A percentile compares a stretch with the other conserved stretches of the same genome.
Evolutionary conservation across 1,140 invertebrate genomes (phyloP).

Genomic region (Cyrtorhinus lividipennis): DNA sequence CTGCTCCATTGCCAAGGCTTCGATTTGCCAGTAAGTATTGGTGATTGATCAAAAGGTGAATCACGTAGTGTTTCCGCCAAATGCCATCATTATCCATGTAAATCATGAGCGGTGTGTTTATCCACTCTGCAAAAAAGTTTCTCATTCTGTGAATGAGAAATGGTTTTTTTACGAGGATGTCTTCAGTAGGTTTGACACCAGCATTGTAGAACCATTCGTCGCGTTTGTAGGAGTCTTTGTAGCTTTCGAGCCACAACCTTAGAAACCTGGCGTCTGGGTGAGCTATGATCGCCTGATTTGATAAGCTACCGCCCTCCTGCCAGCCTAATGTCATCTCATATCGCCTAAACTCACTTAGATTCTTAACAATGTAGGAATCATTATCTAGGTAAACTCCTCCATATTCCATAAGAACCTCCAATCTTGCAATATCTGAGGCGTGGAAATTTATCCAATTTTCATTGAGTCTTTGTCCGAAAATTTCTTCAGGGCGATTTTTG

Average conservation of each 20-base stretch:
- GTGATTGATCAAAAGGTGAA: not conserved
- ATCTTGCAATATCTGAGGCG: constrained; percentile 22
- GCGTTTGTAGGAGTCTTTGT: constrained; percentile 25
- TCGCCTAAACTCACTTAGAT: constrained; percentile 21
- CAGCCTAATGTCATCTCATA: constrained; percentile 32
- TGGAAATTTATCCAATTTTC: constrained; percentile 17
- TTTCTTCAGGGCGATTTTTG: constrained; percentile 22
- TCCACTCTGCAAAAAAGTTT: constrained; percentile 20
- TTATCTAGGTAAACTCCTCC: constrained; percentile 25
- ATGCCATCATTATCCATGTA: not conserved
- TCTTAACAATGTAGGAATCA: constrained; percentile 22
- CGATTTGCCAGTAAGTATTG: not conserved
- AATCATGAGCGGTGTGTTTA: not conserved
- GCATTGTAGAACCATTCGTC: constrained; percentile 29
- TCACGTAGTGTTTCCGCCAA: not conserved
- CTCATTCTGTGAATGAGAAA: constrained; percentile 26
- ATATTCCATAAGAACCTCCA: constrained; percentile 22
- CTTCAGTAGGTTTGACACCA: constrained; percentile 25
- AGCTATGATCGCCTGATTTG: constrained; percentile 25
- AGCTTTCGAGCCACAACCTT: constrained; percentile 27
- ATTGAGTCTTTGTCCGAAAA: constrained; percentile 26
- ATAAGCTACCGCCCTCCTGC: constrained; percentile 21
- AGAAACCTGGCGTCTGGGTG: constrained; percentile 28
- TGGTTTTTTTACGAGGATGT: constrained; percentile 24
- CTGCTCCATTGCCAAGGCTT: too few species aligned